phyloP scores from a whole-genome alignment of 2,888 invertebrate genomes.

The Antheraea yamamai region DNA sequence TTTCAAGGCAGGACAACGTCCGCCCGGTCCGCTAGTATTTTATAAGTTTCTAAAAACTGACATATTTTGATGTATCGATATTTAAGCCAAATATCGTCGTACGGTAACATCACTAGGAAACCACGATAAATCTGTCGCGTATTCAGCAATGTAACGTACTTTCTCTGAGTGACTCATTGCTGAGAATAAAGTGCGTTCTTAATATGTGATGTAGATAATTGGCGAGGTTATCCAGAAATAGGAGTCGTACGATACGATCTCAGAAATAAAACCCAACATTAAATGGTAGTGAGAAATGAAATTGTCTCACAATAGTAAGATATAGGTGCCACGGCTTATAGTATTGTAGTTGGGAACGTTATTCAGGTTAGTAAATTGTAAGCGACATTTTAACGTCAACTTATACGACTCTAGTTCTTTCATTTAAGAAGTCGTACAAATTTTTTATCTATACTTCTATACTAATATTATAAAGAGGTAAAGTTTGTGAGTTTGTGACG shows the following conservation, averaged over 20 bases:
- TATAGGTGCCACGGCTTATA: slow-evolving; percentile 17
- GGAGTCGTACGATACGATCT: slow-evolving; percentile 52
- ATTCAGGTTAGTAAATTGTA: background rate
- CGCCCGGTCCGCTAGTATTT: no score
- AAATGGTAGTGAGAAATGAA: slow-evolving; percentile 18
- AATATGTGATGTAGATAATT: slow-evolving; percentile 79
- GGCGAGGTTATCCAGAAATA: slow-evolving; percentile 74
- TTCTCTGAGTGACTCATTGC: slow-evolving; percentile 78
- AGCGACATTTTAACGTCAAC: background rate
- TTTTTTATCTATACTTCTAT: no score
- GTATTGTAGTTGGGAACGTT: background rate
- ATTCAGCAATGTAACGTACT: slow-evolving; percentile 81
- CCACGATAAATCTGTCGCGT: slow-evolving; percentile 81
- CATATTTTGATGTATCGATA: slow-evolving; percentile 9
- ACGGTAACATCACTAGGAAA: slow-evolving; percentile 54
- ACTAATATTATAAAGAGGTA: no score
- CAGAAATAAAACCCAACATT: slow-evolving; percentile 32
- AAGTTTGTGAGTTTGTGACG: no score
- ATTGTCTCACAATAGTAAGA: slow-evolving; percentile 14
- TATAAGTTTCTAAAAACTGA: background rate
- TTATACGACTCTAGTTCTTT: background rate
- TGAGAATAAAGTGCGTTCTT: slow-evolving; percentile 76
- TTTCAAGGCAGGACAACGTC: no score
- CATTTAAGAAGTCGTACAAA: background rate
- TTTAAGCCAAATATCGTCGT: background rate